These are phyloP conservation scores for Neostethus bicornis DNA, from an alignment of 2,797 vertebrate genomes.

Conservation along the genomic window DNA sequence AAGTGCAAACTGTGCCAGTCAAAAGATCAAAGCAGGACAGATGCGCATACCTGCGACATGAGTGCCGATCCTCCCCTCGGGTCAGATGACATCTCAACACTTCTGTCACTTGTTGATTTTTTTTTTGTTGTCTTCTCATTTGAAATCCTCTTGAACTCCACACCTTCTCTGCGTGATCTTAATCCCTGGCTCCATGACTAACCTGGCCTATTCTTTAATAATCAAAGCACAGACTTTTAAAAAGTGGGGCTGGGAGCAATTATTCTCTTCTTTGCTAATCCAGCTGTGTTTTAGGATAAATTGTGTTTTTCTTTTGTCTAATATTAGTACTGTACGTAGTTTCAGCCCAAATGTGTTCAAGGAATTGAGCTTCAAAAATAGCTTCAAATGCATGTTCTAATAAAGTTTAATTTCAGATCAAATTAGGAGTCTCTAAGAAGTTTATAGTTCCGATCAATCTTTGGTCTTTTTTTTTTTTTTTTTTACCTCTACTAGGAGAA, in stretches of 20 bases:
- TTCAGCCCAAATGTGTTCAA: background rate
- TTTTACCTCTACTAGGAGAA: too few relatives aligned
- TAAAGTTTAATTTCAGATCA: background rate
- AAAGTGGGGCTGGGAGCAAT: conserved; percentile 43
- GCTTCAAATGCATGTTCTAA: background rate
- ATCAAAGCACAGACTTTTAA: conserved; percentile 24
- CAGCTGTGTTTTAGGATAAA: conserved; percentile 20
- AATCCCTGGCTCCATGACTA: conserved; percentile 23
- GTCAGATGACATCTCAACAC: conserved; percentile 79
- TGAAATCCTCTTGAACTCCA: conserved; percentile 23
- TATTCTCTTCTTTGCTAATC: conserved; percentile 22
- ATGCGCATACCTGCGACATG: conserved; percentile 81
- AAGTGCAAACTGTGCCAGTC: conserved; percentile 71
- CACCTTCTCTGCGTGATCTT: conserved; percentile 29
- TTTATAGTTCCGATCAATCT: too few relatives aligned
- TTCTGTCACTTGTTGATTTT: conserved; percentile 81
- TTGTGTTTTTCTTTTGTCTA: background rate
- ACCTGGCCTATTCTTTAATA: conserved; percentile 34
- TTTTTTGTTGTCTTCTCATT: conserved; percentile 71
- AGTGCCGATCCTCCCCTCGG: conserved; percentile 74
- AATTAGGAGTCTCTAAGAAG: background rate
- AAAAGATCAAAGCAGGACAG: conserved; percentile 81
- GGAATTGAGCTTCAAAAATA: background rate
- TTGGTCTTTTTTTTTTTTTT: too few relatives aligned
- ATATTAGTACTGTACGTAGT: conserved; percentile 11